Evolutionary conservation across 2,888 invertebrate species (phyloP), one percentile per base, ranked within the genome.

Genomic region (Athetis lepigone): DNA sequence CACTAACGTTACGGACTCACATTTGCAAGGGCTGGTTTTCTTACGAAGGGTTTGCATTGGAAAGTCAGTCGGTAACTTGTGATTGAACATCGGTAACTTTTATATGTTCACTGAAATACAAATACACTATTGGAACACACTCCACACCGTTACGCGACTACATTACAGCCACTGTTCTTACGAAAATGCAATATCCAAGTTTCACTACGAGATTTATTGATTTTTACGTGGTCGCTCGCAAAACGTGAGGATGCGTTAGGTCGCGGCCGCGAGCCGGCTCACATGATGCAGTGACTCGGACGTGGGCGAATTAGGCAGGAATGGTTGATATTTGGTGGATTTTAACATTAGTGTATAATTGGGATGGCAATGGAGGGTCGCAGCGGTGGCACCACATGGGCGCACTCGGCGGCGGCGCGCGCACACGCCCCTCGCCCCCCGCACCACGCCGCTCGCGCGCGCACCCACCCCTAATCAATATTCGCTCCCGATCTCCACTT

Each of bases 1-100:
- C 77, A 85, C 82, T 84, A 83, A 87, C 82, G 83, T 77, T 79
- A 79, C 80, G 82, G 82, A 98, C 98, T 98, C 96, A 98, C 98
- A 98, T 96, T 98, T 98, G 95, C 98, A 97, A 91, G 98, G 98
- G 95, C 98, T 98, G 90, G 98, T 98, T 96, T 98, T 98, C 96
- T 98, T 98, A 92, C 98, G 96, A 94, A 98, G 96, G 88, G 98
- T 98, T 97, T 98, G 98, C 98, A 98, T 98, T 92, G 94, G 95
- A 92, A 95, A 95, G 89, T 95, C 95, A 87, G 93, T 92, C 81
- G 95, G 93, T 90, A 95, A 92, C 95, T 95, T 95, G 94, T 95
- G 95, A 92, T 95, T 95, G 90, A 95, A 95, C 95, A 95, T 95
- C 92, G 87, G 91, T 86, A 87, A 79, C 88, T 87, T 87, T 85